These are phyloP conservation scores for Sisor rabdophorus DNA, from an alignment of 2,113 vertebrate species.

Conservation along the genomic window DNA sequence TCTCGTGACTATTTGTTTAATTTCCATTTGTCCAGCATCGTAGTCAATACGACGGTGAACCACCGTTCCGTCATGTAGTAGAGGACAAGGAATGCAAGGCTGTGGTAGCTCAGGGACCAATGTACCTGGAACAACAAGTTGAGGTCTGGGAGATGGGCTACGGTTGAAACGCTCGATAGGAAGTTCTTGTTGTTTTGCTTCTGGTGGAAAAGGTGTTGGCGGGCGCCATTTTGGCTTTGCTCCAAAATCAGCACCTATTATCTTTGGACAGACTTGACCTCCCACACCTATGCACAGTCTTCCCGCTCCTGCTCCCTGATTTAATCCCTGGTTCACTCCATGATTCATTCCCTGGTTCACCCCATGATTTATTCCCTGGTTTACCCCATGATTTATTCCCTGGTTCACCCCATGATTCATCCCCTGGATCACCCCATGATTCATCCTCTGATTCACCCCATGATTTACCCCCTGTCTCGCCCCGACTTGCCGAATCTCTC, in stretches of 20 bases:
- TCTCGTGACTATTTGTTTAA: conserved; percentile 61
- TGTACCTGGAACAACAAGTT: background rate
- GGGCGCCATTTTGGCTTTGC: background rate
- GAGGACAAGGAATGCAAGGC: conserved; percentile 30
- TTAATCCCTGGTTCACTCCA: too few relatives aligned
- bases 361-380: background rate
- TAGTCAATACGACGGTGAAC: conserved; percentile 48
- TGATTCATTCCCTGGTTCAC: background rate
- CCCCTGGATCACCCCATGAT: too few relatives aligned
- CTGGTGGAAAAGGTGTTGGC: background rate
- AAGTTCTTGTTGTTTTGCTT: background rate
- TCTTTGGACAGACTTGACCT: background rate
- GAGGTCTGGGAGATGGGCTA: background rate
- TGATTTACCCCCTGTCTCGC: background rate
- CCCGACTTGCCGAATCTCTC: conserved; percentile 52
- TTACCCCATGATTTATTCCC: background rate
- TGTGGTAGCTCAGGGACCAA: conserved; percentile 5
- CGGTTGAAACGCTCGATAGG: background rate
- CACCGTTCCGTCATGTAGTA: conserved; percentile 36
- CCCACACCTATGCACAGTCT: background rate
- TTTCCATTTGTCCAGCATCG: conserved; percentile 50
- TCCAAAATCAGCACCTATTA: background rate
- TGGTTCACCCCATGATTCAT: background rate
- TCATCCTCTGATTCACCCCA: background rate
- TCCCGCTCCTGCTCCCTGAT: background rate